These are phyloP conservation scores for Cloeon dipterum DNA, from an alignment of 2,888 invertebrate species.

Conservation along the genomic window DNA sequence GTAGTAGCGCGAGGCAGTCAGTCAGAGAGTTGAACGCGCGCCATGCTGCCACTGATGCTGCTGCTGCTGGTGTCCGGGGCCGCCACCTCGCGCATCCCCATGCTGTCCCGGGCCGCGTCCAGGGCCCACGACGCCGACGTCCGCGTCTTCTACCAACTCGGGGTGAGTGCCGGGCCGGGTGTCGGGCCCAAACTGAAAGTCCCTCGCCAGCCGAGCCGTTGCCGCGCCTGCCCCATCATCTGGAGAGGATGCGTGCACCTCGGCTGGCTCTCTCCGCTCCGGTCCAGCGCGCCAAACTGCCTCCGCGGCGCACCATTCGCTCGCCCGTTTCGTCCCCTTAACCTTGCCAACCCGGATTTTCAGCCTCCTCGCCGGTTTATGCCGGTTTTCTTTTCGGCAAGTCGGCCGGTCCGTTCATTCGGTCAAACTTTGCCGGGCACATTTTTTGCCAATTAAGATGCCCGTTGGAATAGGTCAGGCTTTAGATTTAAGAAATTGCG, in stretches of 20 bases:
- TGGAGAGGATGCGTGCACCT: not conserved
- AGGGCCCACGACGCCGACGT: slow-evolving; percentile 24
- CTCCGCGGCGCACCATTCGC: slow-evolving; percentile 1
- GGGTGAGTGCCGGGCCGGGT: slow-evolving; percentile 33
- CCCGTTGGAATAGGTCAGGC: too few species aligned
- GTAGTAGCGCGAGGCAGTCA: too few species aligned
- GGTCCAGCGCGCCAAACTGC: not conserved
- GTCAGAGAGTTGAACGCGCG: too few species aligned
- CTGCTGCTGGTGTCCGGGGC: slow-evolving; percentile 4
- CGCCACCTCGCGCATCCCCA: slow-evolving; percentile 10
- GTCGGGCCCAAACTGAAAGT: not conserved
- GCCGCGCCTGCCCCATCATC: slow-evolving; percentile 9
- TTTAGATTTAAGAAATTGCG: too few species aligned
- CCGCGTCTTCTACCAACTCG: slow-evolving; percentile 47
- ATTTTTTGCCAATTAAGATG: too few species aligned
- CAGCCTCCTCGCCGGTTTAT: too few species aligned
- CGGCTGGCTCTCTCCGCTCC: not conserved
- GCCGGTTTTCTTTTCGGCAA: too few species aligned
- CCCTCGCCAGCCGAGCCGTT: not conserved
- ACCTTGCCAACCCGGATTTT: too few species aligned
- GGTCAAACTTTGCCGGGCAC: too few species aligned
- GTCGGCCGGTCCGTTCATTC: too few species aligned
- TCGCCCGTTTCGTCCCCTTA: not conserved
- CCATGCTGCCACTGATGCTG: not conserved
- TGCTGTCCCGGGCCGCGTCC: slow-evolving; percentile 18